Evolutionary conservation across 2,113 vertebrate genomes (phyloP).

Genomic region (Dolichotis patagonum): DNA sequence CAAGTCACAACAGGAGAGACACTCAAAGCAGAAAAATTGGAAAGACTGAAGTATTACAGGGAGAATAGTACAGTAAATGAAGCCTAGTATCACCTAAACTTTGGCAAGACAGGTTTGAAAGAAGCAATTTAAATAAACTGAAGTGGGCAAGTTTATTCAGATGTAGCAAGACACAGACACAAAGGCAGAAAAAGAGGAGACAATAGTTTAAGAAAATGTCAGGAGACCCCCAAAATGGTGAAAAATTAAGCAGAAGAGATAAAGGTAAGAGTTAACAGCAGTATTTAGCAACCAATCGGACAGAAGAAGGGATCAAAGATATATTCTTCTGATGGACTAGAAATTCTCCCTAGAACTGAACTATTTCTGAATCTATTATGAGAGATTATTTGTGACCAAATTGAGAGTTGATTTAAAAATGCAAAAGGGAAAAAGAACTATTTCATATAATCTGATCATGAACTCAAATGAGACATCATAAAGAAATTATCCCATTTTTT

Average conservation of each 20-base stretch:
- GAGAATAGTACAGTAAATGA: fast-evolving
- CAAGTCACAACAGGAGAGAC: background rate
- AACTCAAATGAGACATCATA: background rate
- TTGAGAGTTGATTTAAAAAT: conserved; percentile 42
- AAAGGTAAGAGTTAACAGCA: background rate
- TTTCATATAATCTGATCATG: conserved; percentile 29
- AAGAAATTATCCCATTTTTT: background rate
- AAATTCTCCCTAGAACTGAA: background rate
- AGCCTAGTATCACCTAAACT: background rate
- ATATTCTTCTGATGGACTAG: background rate
- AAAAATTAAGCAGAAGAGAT: background rate
- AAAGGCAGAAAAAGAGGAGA: background rate
- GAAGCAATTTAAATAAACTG: background rate
- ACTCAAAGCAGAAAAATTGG: background rate
- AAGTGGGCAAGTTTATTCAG: background rate
- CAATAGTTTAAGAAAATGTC: background rate
- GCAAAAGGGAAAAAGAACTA: background rate
- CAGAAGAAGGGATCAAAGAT: background rate
- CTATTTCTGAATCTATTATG: background rate
- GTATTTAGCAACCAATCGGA: background rate
- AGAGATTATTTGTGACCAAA: background rate
- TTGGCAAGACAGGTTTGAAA: background rate
- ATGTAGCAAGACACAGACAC: background rate
- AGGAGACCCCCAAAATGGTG: background rate
- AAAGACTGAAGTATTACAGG: background rate